Conservation (phyloP, 1,140 invertebrate genomes). For the Thaumatotibia leucotreta region DNA sequence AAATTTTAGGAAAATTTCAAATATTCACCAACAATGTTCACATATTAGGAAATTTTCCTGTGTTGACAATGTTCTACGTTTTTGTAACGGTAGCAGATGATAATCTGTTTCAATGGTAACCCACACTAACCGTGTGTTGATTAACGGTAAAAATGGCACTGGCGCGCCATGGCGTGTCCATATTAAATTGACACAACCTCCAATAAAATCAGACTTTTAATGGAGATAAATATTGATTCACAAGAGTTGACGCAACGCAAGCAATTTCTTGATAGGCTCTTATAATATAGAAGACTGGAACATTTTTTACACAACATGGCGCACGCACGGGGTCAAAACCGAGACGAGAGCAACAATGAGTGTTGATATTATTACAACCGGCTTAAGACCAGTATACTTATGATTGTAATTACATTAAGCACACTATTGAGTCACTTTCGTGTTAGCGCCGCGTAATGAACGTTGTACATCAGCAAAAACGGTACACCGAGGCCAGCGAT, state of each 20-base stretch:
- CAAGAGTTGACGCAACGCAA: background rate
- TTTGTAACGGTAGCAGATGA: background rate
- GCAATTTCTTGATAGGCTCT: too few species aligned
- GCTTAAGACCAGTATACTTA: background rate
- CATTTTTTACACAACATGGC: too few species aligned
- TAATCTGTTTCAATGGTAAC: background rate
- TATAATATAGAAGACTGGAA: too few species aligned
- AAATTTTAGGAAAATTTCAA: too few species aligned
- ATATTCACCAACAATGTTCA: too few species aligned
- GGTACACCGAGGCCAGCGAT: conserved; percentile 39
- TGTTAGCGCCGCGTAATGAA: conserved; percentile 30
- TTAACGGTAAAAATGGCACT: background rate
- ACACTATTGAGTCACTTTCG: background rate
- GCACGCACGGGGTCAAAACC: too few species aligned
- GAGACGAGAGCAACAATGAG: background rate
- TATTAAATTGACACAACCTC: background rate
- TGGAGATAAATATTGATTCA: background rate
- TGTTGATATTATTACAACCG: background rate
- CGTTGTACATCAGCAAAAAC: conserved; percentile 40
- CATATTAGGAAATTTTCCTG: too few species aligned
- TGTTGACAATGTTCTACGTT: background rate
- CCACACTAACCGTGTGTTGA: background rate
- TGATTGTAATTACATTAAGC: background rate
- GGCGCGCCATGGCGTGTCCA: background rate
- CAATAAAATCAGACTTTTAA: background rate